phyloP scores from a whole-genome alignment of 2,888 invertebrate genomes.

The Sphaerophoria rueppellii region DNA sequence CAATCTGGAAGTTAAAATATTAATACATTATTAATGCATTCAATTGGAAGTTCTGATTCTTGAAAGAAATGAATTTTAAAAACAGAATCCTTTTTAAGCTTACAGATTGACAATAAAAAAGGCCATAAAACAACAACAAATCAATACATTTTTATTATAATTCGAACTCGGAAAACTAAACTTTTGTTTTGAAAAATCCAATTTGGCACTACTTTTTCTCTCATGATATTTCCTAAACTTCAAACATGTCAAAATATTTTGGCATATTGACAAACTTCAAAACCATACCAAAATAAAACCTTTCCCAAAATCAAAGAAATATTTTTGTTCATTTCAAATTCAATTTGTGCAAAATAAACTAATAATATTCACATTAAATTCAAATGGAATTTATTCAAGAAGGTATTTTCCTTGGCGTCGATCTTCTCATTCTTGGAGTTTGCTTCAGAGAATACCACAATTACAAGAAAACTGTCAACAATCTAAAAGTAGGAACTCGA shows the following conservation, averaged over 20 bases:
- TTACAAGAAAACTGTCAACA: slow-evolving; percentile 88
- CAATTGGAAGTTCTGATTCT: too few species aligned
- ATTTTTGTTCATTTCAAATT: slow-evolving; percentile 40
- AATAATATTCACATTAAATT: not conserved
- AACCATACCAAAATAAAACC: slow-evolving; percentile 1
- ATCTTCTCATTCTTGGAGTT: slow-evolving; percentile 88
- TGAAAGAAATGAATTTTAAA: too few species aligned
- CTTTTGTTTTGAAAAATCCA: too few species aligned
- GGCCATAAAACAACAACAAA: too few species aligned
- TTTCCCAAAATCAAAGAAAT: not conserved
- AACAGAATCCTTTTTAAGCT: too few species aligned
- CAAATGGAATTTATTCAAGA: slow-evolving; percentile 90
- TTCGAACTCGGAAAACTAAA: too few species aligned
- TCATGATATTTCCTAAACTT: not conserved
- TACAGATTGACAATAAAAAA: too few species aligned
- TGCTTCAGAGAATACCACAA: slow-evolving; percentile 89
- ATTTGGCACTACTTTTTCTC: slow-evolving; percentile 35
- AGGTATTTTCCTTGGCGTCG: slow-evolving; percentile 88
- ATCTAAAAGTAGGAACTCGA: slow-evolving; percentile 85
- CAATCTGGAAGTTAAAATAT: too few species aligned
- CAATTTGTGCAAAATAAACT: not conserved
- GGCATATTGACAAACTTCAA: slow-evolving; percentile 26
- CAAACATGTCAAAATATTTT: too few species aligned
- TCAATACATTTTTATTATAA: too few species aligned
- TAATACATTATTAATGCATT: too few species aligned